Percentiles rank a stretch among this genome's conserved stretches.
phyloP scores from a whole-genome alignment of 2,888 invertebrate species.

The Stratiomys singularior region DNA sequence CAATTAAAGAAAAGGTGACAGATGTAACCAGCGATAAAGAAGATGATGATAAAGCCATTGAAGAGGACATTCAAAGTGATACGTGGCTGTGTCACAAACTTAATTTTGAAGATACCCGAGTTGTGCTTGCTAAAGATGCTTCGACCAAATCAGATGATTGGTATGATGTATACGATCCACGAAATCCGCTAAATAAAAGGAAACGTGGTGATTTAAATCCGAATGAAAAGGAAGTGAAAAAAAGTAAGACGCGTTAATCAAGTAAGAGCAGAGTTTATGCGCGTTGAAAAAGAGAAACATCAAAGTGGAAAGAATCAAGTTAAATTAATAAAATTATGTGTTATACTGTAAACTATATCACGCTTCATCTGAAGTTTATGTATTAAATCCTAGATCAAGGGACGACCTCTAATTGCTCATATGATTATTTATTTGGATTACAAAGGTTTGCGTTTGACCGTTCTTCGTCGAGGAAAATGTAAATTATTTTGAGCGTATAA shows the following conservation, averaged over 20 bases:
- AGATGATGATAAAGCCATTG: conserved; percentile 57
- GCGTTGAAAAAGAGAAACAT: no score
- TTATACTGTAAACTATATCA: no score
- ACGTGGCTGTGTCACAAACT: conserved; percentile 63
- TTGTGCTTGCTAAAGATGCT: conserved; percentile 88
- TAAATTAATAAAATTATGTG: no score
- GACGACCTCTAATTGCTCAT: no score
- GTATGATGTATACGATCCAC: conserved; percentile 96
- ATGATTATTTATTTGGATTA: no score
- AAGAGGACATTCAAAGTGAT: conserved; percentile 59
- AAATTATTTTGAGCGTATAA: no score
- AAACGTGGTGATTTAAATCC: conserved; percentile 71
- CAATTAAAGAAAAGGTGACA: conserved; percentile 71
- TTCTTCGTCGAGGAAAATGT: no score
- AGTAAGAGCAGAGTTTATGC: no score
- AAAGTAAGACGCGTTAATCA: conserved; percentile 38
- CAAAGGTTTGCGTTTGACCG: no score
- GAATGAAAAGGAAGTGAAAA: conserved; percentile 31
- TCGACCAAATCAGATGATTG: conserved; percentile 93
- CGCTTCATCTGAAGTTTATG: no score
- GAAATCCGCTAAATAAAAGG: conserved; percentile 93
- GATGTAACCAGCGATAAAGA: conserved; percentile 62
- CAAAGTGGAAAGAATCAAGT: no score
- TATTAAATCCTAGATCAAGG: no score
- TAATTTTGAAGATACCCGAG: conserved; percentile 73